Base-by-base conservation (phyloP, 2,888 invertebrate species). In the Melieria omissa region DNA sequence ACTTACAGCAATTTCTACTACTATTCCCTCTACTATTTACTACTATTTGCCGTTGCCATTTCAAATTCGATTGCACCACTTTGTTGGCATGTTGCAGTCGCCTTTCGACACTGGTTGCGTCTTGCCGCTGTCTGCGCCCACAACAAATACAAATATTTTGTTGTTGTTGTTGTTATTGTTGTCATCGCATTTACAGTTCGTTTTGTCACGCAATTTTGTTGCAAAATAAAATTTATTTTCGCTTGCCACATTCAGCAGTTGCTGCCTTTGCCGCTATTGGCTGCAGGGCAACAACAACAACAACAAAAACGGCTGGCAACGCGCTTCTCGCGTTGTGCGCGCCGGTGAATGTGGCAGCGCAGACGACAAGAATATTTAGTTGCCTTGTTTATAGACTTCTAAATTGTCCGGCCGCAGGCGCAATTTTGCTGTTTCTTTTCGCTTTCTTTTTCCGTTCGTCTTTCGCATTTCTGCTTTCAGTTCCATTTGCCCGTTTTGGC, bases 171-270 rank as follows among this genome's bases (percentile, higher is more conserved):
- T 68, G 46, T 45, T 70, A 54, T 71, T 60, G 65, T 65, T 74
- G 75, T 78, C 77, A 70, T 70, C 74, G 76, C 77, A 73, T 77
- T 75, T 77, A 74, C 74, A 61, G 78, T 76, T 75, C 73, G 73
- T 77, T 75, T 78, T 79, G 80, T 80, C 82, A 82, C 81, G 81
- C 82, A 82, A 83, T 82, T 82, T 82, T 78, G 74, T 80, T 78
- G 75, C 74, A 77, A 80, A 82, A 81, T 79, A 78, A 81, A 73
- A 74, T 75, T 73, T 74, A 54, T 61, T 73, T 72, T 66, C 61
- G 52, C 65, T 63, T 66, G 12, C 55, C 14, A 55, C 49, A 10
- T 49, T 49, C 12, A 9, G n/a, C 14, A n/a, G n/a, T 52, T 62
- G 55, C 55, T 46, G 10, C 29, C 2, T 29, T 29, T 29, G 29